phyloP scores from a whole-genome alignment of 2,113 vertebrate genomes.

The Oreochromis spilurus region DNA sequence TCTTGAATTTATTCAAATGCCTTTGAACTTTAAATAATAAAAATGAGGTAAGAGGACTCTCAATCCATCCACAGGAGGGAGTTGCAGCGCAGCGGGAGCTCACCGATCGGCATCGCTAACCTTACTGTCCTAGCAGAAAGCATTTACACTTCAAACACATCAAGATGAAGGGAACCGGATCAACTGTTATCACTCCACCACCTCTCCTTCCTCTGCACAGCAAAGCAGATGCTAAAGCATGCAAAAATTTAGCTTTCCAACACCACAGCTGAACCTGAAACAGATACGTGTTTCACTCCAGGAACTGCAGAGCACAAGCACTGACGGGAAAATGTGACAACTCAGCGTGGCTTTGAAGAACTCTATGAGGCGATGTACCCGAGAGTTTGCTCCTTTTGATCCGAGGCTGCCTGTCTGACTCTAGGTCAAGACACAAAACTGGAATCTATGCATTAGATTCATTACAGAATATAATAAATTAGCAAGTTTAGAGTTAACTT shows the following conservation, averaged over 20 bases:
- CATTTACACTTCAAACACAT: slow-evolving; percentile 50
- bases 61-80: slow-evolving; percentile 12
- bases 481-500: neutral
- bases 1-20: neutral
- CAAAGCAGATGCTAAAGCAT: slow-evolving; percentile 10
- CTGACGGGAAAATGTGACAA: slow-evolving; percentile 1
- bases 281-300: neutral
- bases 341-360: slow-evolving; percentile 14
- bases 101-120: neutral
- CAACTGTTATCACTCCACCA: neutral
- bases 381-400: neutral
- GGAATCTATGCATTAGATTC: neutral
- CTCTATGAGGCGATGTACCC: neutral
- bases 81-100: neutral
- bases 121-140: neutral
- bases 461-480: neutral
- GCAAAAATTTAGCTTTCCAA: slow-evolving; percentile 1
- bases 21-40: neutral
- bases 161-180: neutral
- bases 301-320: neutral
- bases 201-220: neutral
- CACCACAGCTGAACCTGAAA: slow-evolving; percentile 12
- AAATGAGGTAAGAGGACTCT: neutral
- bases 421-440: neutral
- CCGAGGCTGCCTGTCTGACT: neutral